phyloP scores from a whole-genome alignment of 2,113 vertebrate species.

The Salminus brasiliensis region DNA sequence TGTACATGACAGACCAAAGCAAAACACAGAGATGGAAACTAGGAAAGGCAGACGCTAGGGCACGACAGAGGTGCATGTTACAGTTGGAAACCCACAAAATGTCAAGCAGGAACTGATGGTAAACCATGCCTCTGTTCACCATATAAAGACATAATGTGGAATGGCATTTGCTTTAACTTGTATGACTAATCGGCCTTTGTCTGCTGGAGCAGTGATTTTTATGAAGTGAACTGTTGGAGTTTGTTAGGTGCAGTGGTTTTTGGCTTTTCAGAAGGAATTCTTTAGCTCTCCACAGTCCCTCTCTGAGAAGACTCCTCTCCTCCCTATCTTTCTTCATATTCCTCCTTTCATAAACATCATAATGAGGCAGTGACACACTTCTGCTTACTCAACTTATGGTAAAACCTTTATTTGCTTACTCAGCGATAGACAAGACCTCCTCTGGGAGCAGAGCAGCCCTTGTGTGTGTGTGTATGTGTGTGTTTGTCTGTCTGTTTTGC shows the following conservation, averaged over 20 bases:
- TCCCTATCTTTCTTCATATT: not conserved
- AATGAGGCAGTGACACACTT: slow-evolving; percentile 9
- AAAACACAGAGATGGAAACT: too few relatives aligned
- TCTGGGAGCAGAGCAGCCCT: not conserved
- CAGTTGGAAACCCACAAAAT: too few relatives aligned
- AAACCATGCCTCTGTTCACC: not conserved
- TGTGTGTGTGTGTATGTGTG: too few relatives aligned
- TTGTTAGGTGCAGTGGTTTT: slow-evolving; percentile 35
- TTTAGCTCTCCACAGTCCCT: slow-evolving; percentile 3
- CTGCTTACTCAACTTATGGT: slow-evolving; percentile 18
- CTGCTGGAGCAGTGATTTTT: slow-evolving; percentile 18
- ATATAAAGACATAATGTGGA: slow-evolving; percentile 1
- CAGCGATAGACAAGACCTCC: slow-evolving; percentile 2
- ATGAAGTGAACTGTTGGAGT: slow-evolving; percentile 21
- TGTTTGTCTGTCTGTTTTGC: slow-evolving; percentile 22
- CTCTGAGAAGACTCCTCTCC: not conserved
- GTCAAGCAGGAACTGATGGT: too few relatives aligned
- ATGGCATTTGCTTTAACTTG: slow-evolving; percentile 11
- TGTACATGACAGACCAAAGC: too few relatives aligned
- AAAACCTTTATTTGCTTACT: slow-evolving; percentile 25
- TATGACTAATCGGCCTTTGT: slow-evolving; percentile 32
- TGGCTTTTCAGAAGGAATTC: not conserved
- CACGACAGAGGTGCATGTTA: too few relatives aligned
- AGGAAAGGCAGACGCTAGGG: too few relatives aligned
- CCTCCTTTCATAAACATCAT: slow-evolving; percentile 6